Conservation (phyloP, 2,888 invertebrate genomes). For the Ophraella communa region DNA sequence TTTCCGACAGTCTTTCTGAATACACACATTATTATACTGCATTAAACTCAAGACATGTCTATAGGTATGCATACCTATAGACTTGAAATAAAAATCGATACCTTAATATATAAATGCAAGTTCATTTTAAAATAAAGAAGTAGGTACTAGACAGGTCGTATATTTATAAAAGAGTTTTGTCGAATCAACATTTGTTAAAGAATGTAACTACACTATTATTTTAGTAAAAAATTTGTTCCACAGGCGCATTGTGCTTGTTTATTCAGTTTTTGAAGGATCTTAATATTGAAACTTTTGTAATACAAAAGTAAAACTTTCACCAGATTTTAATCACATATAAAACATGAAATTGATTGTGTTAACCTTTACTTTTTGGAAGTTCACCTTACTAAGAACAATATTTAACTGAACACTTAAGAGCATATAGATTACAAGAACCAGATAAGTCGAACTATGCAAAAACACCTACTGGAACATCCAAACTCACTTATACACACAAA, state of each 20-base stretch:
- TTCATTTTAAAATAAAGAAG: conserved; percentile 13
- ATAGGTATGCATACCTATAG: neutral
- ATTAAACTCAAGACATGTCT: neutral
- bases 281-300: too few species aligned
- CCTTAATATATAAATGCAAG: conserved; percentile 17
- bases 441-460: too few species aligned
- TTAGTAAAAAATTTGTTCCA: neutral
- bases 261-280: too few species aligned
- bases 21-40: neutral
- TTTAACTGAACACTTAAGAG: too few species aligned
- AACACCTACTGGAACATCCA: too few species aligned
- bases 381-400: too few species aligned
- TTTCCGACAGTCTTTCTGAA: neutral
- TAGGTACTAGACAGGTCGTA: conserved; percentile 11
- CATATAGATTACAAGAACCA: too few species aligned
- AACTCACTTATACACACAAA: too few species aligned
- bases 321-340: too few species aligned
- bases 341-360: too few species aligned
- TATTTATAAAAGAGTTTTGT: conserved; percentile 5
- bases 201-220: neutral
- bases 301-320: too few species aligned
- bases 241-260: neutral
- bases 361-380: too few species aligned
- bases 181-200: neutral
- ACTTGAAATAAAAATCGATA: conserved; percentile 21